A percentile compares a stretch with the other conserved stretches of the same genome.
phyloP scores from a whole-genome alignment of 64 coral and sea anemone species.

The Porites australiensis region DNA sequence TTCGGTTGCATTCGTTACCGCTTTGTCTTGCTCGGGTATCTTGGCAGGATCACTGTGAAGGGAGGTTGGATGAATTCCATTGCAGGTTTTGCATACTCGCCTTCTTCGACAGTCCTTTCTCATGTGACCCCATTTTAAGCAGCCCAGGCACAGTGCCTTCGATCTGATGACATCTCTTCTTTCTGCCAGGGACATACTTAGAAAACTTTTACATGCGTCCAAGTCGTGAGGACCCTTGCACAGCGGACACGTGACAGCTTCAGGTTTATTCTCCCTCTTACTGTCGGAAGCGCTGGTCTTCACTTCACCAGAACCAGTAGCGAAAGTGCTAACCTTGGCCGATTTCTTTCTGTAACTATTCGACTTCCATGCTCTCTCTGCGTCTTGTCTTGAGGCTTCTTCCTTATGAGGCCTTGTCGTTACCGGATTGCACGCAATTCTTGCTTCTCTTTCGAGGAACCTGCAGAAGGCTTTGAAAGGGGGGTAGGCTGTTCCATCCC shows the following conservation, averaged over 20 bases:
- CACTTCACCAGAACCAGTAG: not conserved
- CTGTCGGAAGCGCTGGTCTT: not conserved
- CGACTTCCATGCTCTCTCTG: too few relatives aligned
- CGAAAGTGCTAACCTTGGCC: not conserved
- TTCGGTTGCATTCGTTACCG: not conserved
- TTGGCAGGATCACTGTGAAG: not conserved
- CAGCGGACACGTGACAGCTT: too few relatives aligned
- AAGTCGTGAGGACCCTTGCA: constrained; percentile 19
- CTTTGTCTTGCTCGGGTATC: not conserved
- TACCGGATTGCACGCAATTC: constrained; percentile 62
- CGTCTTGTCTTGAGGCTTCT: too few relatives aligned
- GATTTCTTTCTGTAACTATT: too few relatives aligned
- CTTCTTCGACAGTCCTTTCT: constrained; percentile 14
- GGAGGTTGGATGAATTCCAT: not conserved
- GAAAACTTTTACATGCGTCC: constrained; percentile 22
- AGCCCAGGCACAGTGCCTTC: constrained; percentile 42
- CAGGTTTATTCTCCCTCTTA: too few relatives aligned
- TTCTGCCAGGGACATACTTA: not conserved
- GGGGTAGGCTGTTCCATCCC: not conserved
- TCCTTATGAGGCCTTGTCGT: not conserved
- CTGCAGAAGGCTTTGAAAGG: constrained; percentile 40
- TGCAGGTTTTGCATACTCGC: constrained; percentile 4
- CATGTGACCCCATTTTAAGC: constrained; percentile 40
- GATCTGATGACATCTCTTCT: not conserved
- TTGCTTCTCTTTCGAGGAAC: constrained; percentile 39